These are phyloP conservation scores for Verasper variegatus DNA, from an alignment of 2,113 vertebrate species.

Conservation along the genomic window DNA sequence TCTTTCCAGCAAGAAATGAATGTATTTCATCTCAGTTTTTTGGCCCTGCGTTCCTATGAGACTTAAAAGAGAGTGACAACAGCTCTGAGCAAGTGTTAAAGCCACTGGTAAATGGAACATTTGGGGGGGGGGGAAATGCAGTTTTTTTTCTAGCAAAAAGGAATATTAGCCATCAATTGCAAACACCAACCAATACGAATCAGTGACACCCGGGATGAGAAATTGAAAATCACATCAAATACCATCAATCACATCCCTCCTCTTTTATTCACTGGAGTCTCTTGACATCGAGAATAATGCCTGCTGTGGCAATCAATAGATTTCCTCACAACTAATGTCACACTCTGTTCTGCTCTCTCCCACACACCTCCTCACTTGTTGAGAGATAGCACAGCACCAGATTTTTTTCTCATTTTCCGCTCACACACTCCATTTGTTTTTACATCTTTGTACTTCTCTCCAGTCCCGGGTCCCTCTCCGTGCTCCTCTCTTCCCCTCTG, in stretches of 20 bases:
- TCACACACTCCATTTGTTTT: conserved; percentile 63
- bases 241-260: conserved; percentile 43
- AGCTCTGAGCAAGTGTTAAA: neutral
- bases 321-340: conserved; percentile 65
- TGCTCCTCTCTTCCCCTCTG: conserved; percentile 4
- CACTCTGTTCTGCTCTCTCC: conserved; percentile 58
- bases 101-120: conserved; percentile 5
- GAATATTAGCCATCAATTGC: conserved; percentile 20
- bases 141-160: neutral
- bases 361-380: conserved; percentile 64
- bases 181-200: conserved; percentile 25
- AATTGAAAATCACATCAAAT: conserved; percentile 48
- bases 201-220: neutral
- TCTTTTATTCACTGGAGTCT: conserved; percentile 41
- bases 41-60: conserved; percentile 8
- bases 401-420: conserved; percentile 51
- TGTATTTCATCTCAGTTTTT: conserved; percentile 43
- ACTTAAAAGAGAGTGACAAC: conserved; percentile 9
- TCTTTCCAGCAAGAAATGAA: conserved; percentile 49
- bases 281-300: conserved; percentile 66
- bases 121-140: neutral
- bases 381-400: conserved; percentile 41
- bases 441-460: conserved; percentile 50
- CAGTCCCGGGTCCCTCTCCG: conserved; percentile 30
- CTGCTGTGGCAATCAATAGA: conserved; percentile 72